Percentiles rank a stretch among this genome's conserved stretches.
Evolutionary conservation across 2,113 vertebrate species (phyloP).

Genomic region (Noturus placidus): DNA sequence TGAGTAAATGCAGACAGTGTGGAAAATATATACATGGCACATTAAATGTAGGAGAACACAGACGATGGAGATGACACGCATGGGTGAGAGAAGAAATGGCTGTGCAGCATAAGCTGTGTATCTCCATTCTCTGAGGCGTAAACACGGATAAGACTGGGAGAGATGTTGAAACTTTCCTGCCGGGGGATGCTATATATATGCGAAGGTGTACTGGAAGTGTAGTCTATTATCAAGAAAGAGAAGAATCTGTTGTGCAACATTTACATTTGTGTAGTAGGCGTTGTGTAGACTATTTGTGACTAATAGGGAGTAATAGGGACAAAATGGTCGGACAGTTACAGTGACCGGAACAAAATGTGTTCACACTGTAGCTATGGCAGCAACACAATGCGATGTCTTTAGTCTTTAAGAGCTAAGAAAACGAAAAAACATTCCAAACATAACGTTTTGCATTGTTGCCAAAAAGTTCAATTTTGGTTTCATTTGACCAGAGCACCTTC

Average conservation of each 20-base stretch:
- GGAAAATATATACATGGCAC: constrained; percentile 11
- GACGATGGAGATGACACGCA: constrained; percentile 11
- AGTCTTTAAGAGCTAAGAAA: neutral
- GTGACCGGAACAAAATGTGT: neutral
- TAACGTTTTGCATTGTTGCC: no score
- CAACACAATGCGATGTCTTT: neutral
- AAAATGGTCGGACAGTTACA: neutral
- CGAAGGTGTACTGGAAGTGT: neutral
- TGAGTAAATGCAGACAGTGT: constrained; percentile 7
- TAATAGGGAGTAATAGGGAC: neutral
- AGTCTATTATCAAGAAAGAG: neutral
- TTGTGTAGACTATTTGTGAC: neutral
- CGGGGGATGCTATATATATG: neutral
- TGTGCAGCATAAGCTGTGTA: neutral
- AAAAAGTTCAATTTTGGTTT: no score
- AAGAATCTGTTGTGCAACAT: neutral
- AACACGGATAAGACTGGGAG: neutral
- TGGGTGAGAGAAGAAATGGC: constrained; percentile 1
- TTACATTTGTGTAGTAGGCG: neutral
- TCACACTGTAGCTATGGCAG: neutral
- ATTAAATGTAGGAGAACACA: constrained; percentile 6
- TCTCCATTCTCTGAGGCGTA: neutral
- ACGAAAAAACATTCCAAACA: neutral
- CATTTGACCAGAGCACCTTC: no score
- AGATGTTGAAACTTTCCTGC: neutral